These are phyloP conservation scores for Plecturocebus donacophilus DNA, from an alignment of 2,113 vertebrate genomes.

Conservation along the genomic window DNA sequence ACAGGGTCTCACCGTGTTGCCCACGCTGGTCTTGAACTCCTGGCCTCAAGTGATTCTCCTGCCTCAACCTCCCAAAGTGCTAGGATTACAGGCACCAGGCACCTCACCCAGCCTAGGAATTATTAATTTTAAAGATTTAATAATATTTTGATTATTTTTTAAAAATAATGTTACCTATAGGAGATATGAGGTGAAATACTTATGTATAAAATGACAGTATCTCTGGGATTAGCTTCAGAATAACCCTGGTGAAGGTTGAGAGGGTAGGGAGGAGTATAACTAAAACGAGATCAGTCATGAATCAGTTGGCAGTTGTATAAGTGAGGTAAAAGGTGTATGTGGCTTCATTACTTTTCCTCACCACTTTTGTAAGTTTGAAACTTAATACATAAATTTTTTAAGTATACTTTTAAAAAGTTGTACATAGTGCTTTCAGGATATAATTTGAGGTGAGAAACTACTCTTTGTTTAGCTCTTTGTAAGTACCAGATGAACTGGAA, in stretches of 20 bases:
- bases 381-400: background rate
- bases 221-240: background rate
- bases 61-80: too few relatives aligned
- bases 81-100: too few relatives aligned
- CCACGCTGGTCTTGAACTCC: too few relatives aligned
- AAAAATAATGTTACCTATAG: background rate
- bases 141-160: background rate
- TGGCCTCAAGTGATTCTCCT: too few relatives aligned
- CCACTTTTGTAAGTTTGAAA: background rate
- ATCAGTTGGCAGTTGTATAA: background rate
- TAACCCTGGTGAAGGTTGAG: background rate
- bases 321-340: background rate
- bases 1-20: too few relatives aligned
- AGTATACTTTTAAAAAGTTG: background rate
- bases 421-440: background rate
- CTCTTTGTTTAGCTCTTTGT: background rate
- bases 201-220: background rate
- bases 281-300: background rate
- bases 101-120: background rate
- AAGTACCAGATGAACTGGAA: background rate
- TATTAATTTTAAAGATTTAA: background rate
- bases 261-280: background rate
- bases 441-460: background rate
- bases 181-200: background rate
- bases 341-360: background rate